Conservation (phyloP, 2,888 invertebrate genomes). For the Neoaliturus tenellus region DNA sequence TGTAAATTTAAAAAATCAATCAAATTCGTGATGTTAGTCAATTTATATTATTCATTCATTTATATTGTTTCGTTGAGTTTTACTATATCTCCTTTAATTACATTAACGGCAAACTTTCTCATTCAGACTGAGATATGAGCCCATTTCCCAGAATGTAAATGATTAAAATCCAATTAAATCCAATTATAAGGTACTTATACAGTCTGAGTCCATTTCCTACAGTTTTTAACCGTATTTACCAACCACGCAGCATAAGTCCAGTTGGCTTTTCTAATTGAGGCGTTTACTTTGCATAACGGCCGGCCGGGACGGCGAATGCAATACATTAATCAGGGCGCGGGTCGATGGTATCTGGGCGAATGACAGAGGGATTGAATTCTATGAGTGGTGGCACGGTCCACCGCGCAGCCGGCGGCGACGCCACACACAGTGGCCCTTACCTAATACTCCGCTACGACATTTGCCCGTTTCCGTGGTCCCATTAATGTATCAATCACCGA, state of each 20-base stretch:
- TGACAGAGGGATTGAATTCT: conserved; percentile 25
- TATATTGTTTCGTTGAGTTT: too few relatives aligned
- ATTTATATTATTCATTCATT: too few relatives aligned
- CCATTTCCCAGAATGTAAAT: too few relatives aligned
- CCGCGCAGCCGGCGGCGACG: neutral
- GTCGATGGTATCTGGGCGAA: conserved; percentile 18
- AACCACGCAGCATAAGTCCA: neutral
- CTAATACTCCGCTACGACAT: neutral
- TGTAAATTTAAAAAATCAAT: too few relatives aligned
- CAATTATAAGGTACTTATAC: too few relatives aligned
- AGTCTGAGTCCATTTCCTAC: too few relatives aligned
- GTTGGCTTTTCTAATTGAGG: neutral
- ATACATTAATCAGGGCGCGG: neutral
- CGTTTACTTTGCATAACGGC: conserved; percentile 10
- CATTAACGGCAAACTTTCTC: too few relatives aligned
- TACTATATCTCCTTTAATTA: too few relatives aligned
- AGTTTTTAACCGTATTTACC: too few relatives aligned
- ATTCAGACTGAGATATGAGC: too few relatives aligned
- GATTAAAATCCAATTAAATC: too few relatives aligned
- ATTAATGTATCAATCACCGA: conserved; percentile 15
- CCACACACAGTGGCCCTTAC: conserved; percentile 15
- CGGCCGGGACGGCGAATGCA: neutral
- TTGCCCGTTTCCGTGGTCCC: neutral
- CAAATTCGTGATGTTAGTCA: too few relatives aligned
- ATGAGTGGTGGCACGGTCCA: neutral